Conservation (phyloP, 1,140 invertebrate species). For the Zaprionus taronus region DNA sequence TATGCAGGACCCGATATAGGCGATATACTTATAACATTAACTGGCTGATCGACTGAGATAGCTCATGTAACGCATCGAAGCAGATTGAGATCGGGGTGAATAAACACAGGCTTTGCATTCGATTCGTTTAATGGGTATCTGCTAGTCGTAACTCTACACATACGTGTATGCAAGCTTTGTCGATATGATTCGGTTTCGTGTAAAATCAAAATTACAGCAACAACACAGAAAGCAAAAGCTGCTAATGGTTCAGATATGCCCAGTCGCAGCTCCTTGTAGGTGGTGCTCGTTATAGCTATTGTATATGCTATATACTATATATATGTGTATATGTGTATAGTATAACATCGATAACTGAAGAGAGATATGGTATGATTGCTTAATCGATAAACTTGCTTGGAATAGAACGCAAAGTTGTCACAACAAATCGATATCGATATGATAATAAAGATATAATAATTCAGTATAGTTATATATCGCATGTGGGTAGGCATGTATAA, state of each 20-base stretch:
- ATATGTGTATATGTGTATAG: slow-evolving; percentile 5
- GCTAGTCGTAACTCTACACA: slow-evolving; percentile 30
- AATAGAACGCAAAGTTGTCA: slow-evolving; percentile 6
- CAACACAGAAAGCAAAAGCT: slow-evolving; percentile 66
- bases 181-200: slow-evolving; percentile 44
- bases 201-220: slow-evolving; percentile 29
- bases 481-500: slow-evolving; percentile 1
- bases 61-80: background rate
- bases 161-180: slow-evolving; percentile 17
- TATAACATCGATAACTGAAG: slow-evolving; percentile 9
- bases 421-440: slow-evolving; percentile 23
- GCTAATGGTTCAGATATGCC: background rate
- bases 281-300: slow-evolving; percentile 50
- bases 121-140: slow-evolving; percentile 9
- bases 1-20: background rate
- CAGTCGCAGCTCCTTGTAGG: slow-evolving; percentile 39
- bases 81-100: background rate
- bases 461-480: slow-evolving; percentile 1
- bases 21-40: background rate
- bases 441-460: slow-evolving; percentile 16
- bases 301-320: background rate
- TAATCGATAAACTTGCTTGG: slow-evolving; percentile 15
- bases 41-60: background rate
- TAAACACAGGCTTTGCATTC: slow-evolving; percentile 46
- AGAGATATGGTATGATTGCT: slow-evolving; percentile 42